A percentile compares a stretch with the other conserved stretches of the same genome.
phyloP scores from a whole-genome alignment of 2,797 vertebrate genomes.

The Centropyge bicolor region DNA sequence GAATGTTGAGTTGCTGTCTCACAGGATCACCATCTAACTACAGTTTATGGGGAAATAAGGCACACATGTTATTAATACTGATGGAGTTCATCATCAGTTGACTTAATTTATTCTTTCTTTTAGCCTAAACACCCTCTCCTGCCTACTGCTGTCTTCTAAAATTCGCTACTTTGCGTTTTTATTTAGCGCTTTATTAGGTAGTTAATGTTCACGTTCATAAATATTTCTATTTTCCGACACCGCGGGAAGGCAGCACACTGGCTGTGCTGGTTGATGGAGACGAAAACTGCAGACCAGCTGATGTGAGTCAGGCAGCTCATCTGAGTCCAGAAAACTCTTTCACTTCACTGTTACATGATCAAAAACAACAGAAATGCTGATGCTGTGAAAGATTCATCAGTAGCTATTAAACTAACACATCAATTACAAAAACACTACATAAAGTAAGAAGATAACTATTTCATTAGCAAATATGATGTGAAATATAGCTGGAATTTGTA shows the following conservation, averaged over 20 bases:
- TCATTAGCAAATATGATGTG: neutral
- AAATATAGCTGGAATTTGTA: neutral
- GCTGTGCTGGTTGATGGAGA: conserved; percentile 22
- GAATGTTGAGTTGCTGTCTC: neutral
- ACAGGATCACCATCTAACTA: neutral
- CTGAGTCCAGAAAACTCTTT: conserved; percentile 27
- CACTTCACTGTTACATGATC: conserved; percentile 39
- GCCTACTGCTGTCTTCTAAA: fast-evolving
- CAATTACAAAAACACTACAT: no score
- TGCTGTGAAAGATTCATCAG: neutral
- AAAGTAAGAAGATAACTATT: neutral
- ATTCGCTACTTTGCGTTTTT: neutral
- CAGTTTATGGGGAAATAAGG: neutral
- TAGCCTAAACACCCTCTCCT: fast-evolving
- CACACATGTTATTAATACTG: neutral
- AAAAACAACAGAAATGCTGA: neutral
- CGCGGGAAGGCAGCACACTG: conserved; percentile 24
- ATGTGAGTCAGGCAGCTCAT: conserved; percentile 60
- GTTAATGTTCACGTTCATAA: neutral
- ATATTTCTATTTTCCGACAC: fast-evolving
- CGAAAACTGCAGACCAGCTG: conserved; percentile 46
- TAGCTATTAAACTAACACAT: neutral
- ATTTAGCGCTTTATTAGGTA: neutral
- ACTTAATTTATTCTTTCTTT: neutral
- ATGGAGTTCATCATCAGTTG: neutral